Conservation (phyloP, 2,888 invertebrate genomes). For the Lordiphosa andalusiaca region DNA sequence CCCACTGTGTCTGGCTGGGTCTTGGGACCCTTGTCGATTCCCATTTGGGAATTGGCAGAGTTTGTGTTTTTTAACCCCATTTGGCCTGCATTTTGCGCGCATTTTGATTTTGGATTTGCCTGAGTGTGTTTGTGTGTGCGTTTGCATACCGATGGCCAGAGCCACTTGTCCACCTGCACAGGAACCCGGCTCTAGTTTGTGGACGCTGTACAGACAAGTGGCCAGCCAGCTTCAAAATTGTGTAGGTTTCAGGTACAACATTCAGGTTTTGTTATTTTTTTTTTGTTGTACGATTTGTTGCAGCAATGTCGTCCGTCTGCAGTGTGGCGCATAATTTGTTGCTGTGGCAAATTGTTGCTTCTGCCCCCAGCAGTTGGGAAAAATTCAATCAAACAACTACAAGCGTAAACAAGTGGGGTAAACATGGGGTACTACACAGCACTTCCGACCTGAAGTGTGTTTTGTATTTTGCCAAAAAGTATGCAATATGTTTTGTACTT, state of each 20-base stretch:
- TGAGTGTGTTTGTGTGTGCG: constrained; percentile 29
- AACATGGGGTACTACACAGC: constrained; percentile 39
- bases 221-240: constrained; percentile 13
- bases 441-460: constrained; percentile 48
- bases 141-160: constrained; percentile 19
- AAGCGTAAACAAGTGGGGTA: constrained; percentile 63
- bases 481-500: constrained; percentile 13
- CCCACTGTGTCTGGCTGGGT: constrained; percentile 31
- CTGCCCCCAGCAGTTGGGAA: constrained; percentile 7
- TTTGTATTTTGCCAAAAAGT: constrained; percentile 14
- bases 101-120: constrained; percentile 60
- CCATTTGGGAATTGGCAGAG: constrained; percentile 54
- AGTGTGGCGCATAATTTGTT: constrained; percentile 45
- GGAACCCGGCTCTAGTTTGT: constrained; percentile 2
- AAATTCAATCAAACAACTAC: constrained; percentile 66
- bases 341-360: constrained; percentile 56
- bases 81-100: constrained; percentile 72
- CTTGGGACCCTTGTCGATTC: constrained; percentile 8
- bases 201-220: constrained; percentile 19
- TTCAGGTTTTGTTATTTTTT: constrained; percentile 53
- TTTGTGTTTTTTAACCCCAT: constrained; percentile 60
- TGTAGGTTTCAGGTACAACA: constrained; percentile 5
- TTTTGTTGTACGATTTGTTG: constrained; percentile 53
- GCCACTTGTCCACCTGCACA: constrained; percentile 24
- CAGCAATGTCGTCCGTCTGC: constrained; percentile 37